These are phyloP conservation scores for Pelvicachromis taeniatus DNA, from an alignment of 2,113 vertebrate genomes.

Conservation along the genomic window DNA sequence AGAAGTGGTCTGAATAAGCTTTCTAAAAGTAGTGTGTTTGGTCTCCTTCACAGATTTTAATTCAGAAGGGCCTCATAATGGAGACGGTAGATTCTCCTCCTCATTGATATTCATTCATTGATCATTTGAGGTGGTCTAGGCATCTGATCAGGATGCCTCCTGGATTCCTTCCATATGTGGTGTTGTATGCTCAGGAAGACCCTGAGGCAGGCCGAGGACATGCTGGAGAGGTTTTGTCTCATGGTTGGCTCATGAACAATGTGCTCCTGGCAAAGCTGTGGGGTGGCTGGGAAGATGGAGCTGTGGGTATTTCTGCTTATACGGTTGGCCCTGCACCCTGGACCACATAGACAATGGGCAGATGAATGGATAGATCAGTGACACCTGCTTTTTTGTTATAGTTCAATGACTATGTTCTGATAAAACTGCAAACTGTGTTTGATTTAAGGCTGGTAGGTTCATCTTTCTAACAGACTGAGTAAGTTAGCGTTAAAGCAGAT, in stretches of 20 bases:
- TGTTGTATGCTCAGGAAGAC: not conserved
- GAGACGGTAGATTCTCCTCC: not conserved
- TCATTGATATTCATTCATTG: not conserved
- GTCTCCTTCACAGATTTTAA: rapidly evolving
- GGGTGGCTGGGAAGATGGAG: not conserved
- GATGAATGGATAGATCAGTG: not conserved
- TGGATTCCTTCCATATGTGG: not conserved
- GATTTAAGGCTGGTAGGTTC: not conserved
- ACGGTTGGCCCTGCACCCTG: not conserved
- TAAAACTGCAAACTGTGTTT: not conserved
- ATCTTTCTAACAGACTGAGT: not conserved
- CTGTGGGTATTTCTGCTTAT: not conserved
- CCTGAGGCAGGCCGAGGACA: not conserved
- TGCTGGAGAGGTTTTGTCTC: not conserved
- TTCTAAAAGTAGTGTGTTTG: not conserved
- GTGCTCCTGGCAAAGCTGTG: not conserved
- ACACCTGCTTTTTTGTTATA: not conserved
- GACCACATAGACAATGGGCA: not conserved
- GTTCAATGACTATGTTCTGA: not conserved
- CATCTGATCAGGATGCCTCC: not conserved
- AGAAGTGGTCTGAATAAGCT: not conserved
- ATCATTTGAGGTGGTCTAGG: not conserved
- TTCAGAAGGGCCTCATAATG: not conserved
- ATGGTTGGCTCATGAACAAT: not conserved
- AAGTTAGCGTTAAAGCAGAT: not conserved